phyloP scores from a whole-genome alignment of 1,140 invertebrate species.

The Melitaea cinxia region DNA sequence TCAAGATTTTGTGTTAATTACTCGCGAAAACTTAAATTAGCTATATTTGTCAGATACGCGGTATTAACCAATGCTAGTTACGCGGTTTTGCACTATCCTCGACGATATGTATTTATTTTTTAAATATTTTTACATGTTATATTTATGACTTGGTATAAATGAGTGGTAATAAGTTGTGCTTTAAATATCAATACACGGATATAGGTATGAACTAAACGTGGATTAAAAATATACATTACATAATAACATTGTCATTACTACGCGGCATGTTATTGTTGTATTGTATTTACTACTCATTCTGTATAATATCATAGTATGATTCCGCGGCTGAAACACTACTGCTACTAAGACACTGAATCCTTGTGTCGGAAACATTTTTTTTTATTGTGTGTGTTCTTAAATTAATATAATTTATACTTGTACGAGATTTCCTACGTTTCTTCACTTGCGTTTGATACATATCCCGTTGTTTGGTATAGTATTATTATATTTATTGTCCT shows the following conservation, averaged over 20 bases:
- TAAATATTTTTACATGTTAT: too few species aligned
- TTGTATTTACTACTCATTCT: slow-evolving; percentile 28
- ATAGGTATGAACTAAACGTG: background rate
- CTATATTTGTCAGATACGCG: too few species aligned
- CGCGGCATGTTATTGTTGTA: slow-evolving; percentile 29
- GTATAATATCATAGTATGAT: background rate
- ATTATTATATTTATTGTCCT: too few species aligned
- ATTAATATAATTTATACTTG: too few species aligned
- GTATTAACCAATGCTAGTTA: too few species aligned
- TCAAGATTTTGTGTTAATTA: too few species aligned
- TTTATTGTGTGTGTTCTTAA: slow-evolving; percentile 1
- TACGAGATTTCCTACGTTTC: too few species aligned
- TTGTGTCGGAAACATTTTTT: slow-evolving; percentile 1
- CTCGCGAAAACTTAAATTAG: too few species aligned
- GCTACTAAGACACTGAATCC: background rate
- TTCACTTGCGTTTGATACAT: too few species aligned
- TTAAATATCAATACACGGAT: slow-evolving; percentile 14
- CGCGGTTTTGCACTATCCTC: too few species aligned
- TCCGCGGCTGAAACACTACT: background rate
- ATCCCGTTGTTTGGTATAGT: too few species aligned
- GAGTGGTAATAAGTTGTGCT: background rate
- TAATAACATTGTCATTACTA: slow-evolving; percentile 25
- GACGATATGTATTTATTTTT: too few species aligned
- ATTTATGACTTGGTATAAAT: background rate
- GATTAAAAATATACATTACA: slow-evolving; percentile 32